Evolutionary conservation across 2,797 vertebrate genomes (phyloP), one percentile per base, ranked within the genome.

Genomic region (Microtus obscurus): DNA sequence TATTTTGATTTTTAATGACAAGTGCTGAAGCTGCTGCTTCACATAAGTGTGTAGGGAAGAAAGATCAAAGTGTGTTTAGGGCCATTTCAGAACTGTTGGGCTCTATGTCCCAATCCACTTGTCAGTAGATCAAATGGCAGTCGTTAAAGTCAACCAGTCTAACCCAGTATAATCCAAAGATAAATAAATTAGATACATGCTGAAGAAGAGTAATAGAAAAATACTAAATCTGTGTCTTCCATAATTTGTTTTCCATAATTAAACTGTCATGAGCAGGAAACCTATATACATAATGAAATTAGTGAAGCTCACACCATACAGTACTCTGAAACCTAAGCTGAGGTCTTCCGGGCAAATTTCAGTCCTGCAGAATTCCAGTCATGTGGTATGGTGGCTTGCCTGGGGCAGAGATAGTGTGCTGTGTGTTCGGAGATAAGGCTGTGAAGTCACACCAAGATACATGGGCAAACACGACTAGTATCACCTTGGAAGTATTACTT

Each of bases 361-460:
- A 2, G 21, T 78, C n/a, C 2, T 53, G 14, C 31, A 78, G 56
- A 29, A n/a, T n/a, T 51, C 8, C 8, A 2, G 21, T 78, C n/a
- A 2, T 0, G 0, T 65, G 59, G 23, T 25, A 19, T 48, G 40
- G 5, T n/a, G 31, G 9, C 31, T 40, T 48, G 12, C 8, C 29
- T 6, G 9, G 23, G 3, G 7, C 29, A 61, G 10, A 37, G 12
- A 7, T 10, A 34, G 1, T 43, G 10, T 8, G 34, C 17, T 48
- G 7, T n/a, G 19, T 37, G 14, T 37, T 77, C 73, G 37, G 56
- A 77, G 34, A 23, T 23, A 37, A 37, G 21, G 31, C 43, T 29
- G 19, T 63, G 21, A 63, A 48, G 21, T 77, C 40, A 48, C 21
- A 48, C 0, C 0, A 34, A 27, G 23, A 8, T 12, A 17, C 73